Conservation (phyloP, 2,888 invertebrate genomes). For the Andrena haemorrhoa region DNA sequence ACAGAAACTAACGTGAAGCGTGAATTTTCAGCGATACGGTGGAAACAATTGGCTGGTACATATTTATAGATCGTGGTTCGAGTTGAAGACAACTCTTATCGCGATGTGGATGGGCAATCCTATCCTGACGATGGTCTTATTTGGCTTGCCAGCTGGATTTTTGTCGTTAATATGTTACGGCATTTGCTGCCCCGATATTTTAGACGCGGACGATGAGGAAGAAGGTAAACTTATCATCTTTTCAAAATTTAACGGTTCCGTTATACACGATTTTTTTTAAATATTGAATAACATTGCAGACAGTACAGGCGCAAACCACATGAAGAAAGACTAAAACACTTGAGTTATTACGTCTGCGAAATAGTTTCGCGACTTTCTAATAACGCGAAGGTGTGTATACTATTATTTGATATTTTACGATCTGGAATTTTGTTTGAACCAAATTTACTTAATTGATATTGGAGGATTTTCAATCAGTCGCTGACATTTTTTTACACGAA, state of each 20-base stretch:
- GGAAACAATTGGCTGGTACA: slow-evolving; percentile 93
- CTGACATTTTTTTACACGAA: slow-evolving; percentile 34
- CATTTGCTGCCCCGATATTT: slow-evolving; percentile 97
- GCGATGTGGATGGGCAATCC: slow-evolving; percentile 98
- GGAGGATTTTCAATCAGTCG: slow-evolving; percentile 33
- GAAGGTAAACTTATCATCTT: slow-evolving; percentile 82
- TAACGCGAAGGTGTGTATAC: slow-evolving; percentile 51
- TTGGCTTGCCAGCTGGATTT: slow-evolving; percentile 97
- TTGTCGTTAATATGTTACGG: slow-evolving; percentile 97
- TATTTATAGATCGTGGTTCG: slow-evolving; percentile 93
- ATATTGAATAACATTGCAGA: slow-evolving; percentile 69
- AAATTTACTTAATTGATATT: slow-evolving; percentile 43
- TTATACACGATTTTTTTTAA: slow-evolving; percentile 6
- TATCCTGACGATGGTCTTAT: slow-evolving; percentile 95
- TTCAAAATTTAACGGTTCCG: background rate
- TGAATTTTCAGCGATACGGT: slow-evolving; percentile 90
- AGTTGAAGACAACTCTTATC: slow-evolving; percentile 91
- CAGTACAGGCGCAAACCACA: slow-evolving; percentile 75
- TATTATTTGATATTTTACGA: slow-evolving; percentile 29
- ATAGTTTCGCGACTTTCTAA: slow-evolving; percentile 40
- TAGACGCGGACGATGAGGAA: slow-evolving; percentile 95
- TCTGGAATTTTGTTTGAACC: slow-evolving; percentile 33
- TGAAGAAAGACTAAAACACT: slow-evolving; percentile 80
- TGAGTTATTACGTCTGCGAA: slow-evolving; percentile 26
- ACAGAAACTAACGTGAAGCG: background rate